Base-by-base conservation (phyloP, 1,140 invertebrate genomes). In the Probaryconus sp. region DNA sequence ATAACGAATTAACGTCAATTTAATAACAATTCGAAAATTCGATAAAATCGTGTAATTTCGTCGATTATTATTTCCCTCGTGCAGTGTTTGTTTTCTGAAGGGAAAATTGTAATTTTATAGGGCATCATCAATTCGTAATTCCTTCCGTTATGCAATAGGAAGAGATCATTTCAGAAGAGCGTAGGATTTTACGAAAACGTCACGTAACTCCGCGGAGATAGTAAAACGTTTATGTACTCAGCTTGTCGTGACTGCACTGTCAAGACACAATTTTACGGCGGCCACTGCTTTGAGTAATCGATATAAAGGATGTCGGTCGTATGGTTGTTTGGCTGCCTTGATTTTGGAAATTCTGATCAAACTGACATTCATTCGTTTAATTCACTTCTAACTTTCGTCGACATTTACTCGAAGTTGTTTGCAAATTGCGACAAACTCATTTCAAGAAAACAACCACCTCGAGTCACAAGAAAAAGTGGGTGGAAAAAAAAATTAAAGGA, bases 211-310 rank as follows among this genome's bases (percentile, higher is more conserved):
- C 24, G 43, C 28, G 13, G 21, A 74, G 48, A 77, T 69, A 77
- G 60, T 77, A 77, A 77, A 78, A 79, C 61, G 64, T 82, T 79
- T 68, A 76, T 73, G 69, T 56, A 71, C 67, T 79, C 60, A 68
- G 80, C 45, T 55, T 42, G 50, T 35, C 72, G 73, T 74, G 74
- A 76, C 72, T 73, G 64, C 63, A 64, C 65, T 78, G 58, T 78
- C 78, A 75, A 77, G 64, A 60, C 35, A 63, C 21, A 69, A 73
- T 37, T 81, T 81, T 70, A 76, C 50, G 17, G 50, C 47, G 28
- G 60, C 56, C 42, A 20, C 48, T 37, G 40, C 61, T 77, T 58
- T 53, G 33, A 63, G 55, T 69, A 64, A 79, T 71, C 76, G 69
- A 79, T 73, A 58, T 65, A 21, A 56, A 60, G 17, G 33, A 51